Evolutionary conservation across 2,888 invertebrate genomes (phyloP), one percentile per base, ranked within the genome.

Genomic region (Eudemis profundana): DNA sequence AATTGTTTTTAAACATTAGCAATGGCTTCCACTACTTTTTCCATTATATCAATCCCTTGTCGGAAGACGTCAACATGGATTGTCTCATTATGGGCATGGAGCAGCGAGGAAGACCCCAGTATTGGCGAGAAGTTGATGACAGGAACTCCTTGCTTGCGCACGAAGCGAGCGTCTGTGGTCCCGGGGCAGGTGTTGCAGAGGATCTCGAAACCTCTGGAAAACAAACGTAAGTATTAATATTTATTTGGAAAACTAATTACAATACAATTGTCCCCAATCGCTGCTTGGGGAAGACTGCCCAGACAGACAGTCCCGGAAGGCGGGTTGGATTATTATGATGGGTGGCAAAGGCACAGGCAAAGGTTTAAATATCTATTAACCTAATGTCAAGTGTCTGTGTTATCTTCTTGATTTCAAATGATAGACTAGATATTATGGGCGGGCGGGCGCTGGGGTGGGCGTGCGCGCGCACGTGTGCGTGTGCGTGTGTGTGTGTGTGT

Each of bases 11-110:
- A 90, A 40, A 90, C 86, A 78, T 94, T 94, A 38, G 94, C 95
- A 42, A 96, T 77, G 53, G 93, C 93, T 23, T 86, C 82, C 46
- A 97, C 92, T 36, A 96, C 86, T 68, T 94, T 93, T 78, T 93
- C 93, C 88, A 96, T 97, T 68, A 96, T 94, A 23, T 95, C 93
- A 68, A 98, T 95, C 14, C 97, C 98, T 61, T 87, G 90, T 42
- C 95, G 88, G 79, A 95, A 98, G 0, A 94, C 92, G 8, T 95
- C 93, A 67, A 95, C 95, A 74, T 96, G 96, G 23, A 98, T 84
- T 77, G 90, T 96, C 81, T 98, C 98, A 77, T 98, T 94, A 80
- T 97, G 95, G 74, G 96, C 96, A 78, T 98, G 98, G 0, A 97
- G 93, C 7, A 97, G 87, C 3, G 95, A 86, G 0, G 96, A 96